A percentile compares a stretch with the other conserved stretches of the same genome.
Conservation (phyloP, 1,140 invertebrate genomes). For the Zaprionus kolodkinae region DNA sequence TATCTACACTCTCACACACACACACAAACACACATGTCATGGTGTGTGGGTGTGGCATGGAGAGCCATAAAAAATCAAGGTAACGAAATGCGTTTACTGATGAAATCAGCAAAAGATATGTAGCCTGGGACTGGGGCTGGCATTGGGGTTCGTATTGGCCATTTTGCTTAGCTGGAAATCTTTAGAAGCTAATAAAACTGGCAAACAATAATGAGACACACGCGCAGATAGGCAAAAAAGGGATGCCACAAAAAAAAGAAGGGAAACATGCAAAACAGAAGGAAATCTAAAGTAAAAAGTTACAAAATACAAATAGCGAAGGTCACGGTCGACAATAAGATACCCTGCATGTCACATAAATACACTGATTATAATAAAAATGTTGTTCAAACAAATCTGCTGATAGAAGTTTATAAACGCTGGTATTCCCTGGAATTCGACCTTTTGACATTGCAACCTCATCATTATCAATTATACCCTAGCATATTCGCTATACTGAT, state of each 20-base stretch:
- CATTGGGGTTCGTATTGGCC: constrained; percentile 8
- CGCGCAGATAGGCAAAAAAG: constrained; percentile 15
- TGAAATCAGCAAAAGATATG: constrained; percentile 72
- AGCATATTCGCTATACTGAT: no score
- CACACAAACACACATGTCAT: constrained; percentile 26
- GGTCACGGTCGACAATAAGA: no score
- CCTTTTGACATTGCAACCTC: no score
- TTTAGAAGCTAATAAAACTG: constrained; percentile 76
- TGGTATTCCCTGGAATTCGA: no score
- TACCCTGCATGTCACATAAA: no score
- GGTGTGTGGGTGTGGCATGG: not conserved
- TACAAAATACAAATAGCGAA: no score
- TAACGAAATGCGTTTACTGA: constrained; percentile 78
- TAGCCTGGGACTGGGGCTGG: not conserved
- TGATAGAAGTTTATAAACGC: no score
- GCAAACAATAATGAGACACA: constrained; percentile 65
- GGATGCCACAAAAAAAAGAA: not conserved
- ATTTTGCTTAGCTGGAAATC: constrained; percentile 59
- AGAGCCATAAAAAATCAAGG: constrained; percentile 69
- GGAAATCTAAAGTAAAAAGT: not conserved
- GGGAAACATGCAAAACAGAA: constrained; percentile 8
- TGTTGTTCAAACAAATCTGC: no score
- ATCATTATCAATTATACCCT: no score
- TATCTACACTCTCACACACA: constrained; percentile 30
- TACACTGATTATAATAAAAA: no score